Evolutionary conservation across 2,797 vertebrate genomes (phyloP), one percentile per base, ranked within the genome.

Genomic region (Myotis pilosus): DNA sequence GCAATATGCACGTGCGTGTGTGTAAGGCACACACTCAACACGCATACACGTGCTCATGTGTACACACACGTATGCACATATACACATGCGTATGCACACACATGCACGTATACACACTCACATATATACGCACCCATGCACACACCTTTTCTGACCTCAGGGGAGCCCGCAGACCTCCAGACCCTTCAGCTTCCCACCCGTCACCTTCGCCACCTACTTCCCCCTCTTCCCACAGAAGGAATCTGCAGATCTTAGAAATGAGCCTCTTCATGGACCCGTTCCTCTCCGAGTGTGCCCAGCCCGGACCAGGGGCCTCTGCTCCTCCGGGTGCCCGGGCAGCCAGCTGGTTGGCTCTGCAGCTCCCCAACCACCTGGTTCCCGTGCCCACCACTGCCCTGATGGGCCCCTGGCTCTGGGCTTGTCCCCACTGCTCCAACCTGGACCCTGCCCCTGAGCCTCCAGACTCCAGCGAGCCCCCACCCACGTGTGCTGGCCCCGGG

Each of bases 91-190:
- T 13, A 23, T 12, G 11, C 28, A 62, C 57, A 30, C 2, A 4
- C 1, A 0, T 10, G 5, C 8, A 19, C 17, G 2, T 8, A 3
- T 16, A 22, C 3, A 36, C 68, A 20, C 49, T 51, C 38, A 19
- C 3, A 30, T 28, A 23, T 3, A 12, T 53, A 22, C 6, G 1
- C 2, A 5, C 1, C 0, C 2, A 4, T 19, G 13, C 16, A 8
- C 8, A 69, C 0, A 4, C 23, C 5, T 38, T 3, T 19, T 66
- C 49, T 10, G 4, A 49, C 62, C 23, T 91, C 44, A 1, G 60
- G 60, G 76, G 20, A 44, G 33, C 1, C 71, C 84, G 36, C 62
- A 2, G 6, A 36, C 20, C 3, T 57, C 23, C 15, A 57, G 72
- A 36, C 23, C 66, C 25, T 82, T 57, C 10, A 3, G 10, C 23